Evolutionary conservation across 2,113 vertebrate species (phyloP), one percentile per base, ranked within the genome.

Genomic region (Plectropomus leopardus): DNA sequence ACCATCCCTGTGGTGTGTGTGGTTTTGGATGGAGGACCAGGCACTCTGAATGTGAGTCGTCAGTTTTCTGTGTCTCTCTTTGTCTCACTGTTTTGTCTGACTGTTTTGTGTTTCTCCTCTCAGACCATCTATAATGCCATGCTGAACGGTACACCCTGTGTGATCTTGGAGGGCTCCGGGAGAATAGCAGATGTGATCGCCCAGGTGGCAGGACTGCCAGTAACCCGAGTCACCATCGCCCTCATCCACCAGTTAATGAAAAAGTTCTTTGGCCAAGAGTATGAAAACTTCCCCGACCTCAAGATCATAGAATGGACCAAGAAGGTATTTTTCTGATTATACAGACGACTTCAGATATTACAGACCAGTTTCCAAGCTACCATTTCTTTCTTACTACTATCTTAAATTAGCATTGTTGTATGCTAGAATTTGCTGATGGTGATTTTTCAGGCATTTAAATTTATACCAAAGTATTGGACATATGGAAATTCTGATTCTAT

Each of bases 61-160:
- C 59, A 1, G 10, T 77, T 55, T 36, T 42, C 4, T 42, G 0
- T 17, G 7, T n/a, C n/a, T 26, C 5, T 44, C 21, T 60, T 10
- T 69, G 4, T 65, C 14, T 36, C 34, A 9, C 23, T 42, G 7
- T 45, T 28, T 54, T 24, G 9, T 75, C 47, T 57, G 72, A 78
- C 10, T 24, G 10, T 64, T 26, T 30, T 30, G 4, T 76, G 21
- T 65, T 2, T 83, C 28, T 84, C 70, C 30, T 65, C 36, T 53
- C 92, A 99, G 98, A 99, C 98, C 48, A 97, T 99, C 88, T 96
- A 97, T 89, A 97, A 95, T 0, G 95, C 98, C 67, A 96, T 99
- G 94, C 92, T 92, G 69, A 96, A 96, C 0, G 95, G 93, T 60
- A 99, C 96, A 0, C 98, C 98, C 0, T 99, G 97, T 10, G 97